Evolutionary conservation across 2,113 vertebrate genomes (phyloP), one percentile per base, ranked within the genome.

Genomic region (Pseudorhombus dupliciocellatus): DNA sequence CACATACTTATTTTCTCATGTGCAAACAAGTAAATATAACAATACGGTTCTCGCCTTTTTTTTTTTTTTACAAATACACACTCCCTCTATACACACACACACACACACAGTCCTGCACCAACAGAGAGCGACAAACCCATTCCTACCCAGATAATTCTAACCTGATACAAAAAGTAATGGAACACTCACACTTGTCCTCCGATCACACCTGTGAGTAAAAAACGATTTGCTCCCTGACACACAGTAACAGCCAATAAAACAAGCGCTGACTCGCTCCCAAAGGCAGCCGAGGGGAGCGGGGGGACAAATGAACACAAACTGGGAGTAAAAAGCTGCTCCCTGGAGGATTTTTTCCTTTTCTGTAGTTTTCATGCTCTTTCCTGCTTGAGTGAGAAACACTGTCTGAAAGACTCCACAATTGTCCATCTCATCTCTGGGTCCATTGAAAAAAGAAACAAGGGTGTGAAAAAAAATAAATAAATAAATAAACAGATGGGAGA

Each of bases 301-400:
- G 88, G 90, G 90, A 91, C 91, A 92, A 92, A 92, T 92, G 91
- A 92, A 92, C 91, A 92, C 91, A 90, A 92, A 91, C 91, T 90
- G 87, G 86, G 87, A 90, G 90, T 90, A 90, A 92, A 92, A 89
- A 89, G 86, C 88, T 74, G 84, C 70, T 90, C 91, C 89, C 90
- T 42, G 65, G 89, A 85, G 91, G 77, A 85, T 89, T 90, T 77
- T 51, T 18, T 71, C 85, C 75, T 88, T 87, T 90, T 90, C 81
- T 90, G 84, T 86, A 84, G 87, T 89, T 84, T 81, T 88, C 74
- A 63, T 84, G 74, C 84, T 91, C 70, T 63, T 89, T 89, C 87
- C 85, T 87, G 87, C 85, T 84, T 83, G 77, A 90, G 72, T 88
- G 87, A 84, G 86, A 87, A 90, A 91, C 87, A 82, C 82, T 83